Evolutionary conservation across 2,888 invertebrate species (phyloP).

Genomic region (Dorcus hopei): DNA sequence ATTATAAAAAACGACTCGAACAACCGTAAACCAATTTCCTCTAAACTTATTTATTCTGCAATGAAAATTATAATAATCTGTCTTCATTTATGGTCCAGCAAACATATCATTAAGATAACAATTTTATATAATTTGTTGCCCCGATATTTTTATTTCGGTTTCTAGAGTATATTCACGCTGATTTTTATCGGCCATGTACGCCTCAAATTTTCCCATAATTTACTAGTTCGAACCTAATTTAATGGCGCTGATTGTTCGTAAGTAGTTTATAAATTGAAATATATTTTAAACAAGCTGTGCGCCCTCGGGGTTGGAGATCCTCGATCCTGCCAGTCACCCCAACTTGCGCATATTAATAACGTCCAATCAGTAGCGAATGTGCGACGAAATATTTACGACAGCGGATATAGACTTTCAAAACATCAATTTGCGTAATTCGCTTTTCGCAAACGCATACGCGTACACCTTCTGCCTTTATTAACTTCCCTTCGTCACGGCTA

Average conservation of each 20-base stretch:
- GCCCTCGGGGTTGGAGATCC: constrained; percentile 39
- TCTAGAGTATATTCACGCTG: neutral
- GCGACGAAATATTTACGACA: constrained; percentile 15
- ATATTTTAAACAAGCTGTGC: constrained; percentile 43
- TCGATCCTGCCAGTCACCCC: constrained; percentile 44
- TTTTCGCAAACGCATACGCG: too few species aligned
- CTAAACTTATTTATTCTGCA: constrained; percentile 22
- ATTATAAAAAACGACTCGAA: constrained; percentile 9
- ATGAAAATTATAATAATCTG: constrained; percentile 21
- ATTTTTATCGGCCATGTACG: neutral
- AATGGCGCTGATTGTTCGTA: neutral
- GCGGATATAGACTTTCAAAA: constrained; percentile 25
- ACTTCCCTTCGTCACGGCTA: too few species aligned
- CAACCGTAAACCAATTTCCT: constrained; percentile 20
- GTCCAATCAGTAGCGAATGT: constrained; percentile 25
- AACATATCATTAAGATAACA: constrained; percentile 22
- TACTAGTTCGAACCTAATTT: constrained; percentile 12
- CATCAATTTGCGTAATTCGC: constrained; percentile 23
- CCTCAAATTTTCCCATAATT: neutral
- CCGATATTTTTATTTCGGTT: constrained; percentile 9
- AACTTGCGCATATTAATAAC: constrained; percentile 32
- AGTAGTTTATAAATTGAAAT: constrained; percentile 38
- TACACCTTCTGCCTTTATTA: too few species aligned
- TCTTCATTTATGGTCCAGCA: constrained; percentile 12
- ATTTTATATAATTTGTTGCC: constrained; percentile 21